These are phyloP conservation scores for Drosophila nigricruria DNA, from an alignment of 2,888 invertebrate species.

Conservation along the genomic window DNA sequence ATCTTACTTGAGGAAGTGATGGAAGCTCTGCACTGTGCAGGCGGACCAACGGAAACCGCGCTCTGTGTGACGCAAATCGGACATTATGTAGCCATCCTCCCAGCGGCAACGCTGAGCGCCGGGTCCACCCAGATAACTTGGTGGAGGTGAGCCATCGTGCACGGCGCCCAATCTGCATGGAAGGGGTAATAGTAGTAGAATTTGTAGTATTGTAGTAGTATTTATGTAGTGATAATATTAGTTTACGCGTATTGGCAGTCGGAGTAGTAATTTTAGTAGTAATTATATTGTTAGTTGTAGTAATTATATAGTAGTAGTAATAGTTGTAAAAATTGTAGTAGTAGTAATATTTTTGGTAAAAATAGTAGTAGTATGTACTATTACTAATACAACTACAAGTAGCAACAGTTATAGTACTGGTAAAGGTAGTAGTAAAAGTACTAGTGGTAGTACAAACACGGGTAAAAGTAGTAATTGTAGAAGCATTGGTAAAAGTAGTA, in stretches of 20 bases:
- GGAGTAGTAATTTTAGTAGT: neutral
- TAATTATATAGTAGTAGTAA: neutral
- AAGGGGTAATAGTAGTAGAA: neutral
- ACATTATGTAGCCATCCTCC: constrained; percentile 99
- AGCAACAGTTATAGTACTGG: too few species aligned
- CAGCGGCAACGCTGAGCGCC: constrained; percentile 97
- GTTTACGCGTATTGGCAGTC: too few species aligned
- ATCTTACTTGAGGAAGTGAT: constrained; percentile 95
- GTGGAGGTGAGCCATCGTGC: constrained; percentile 98
- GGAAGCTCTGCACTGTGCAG: constrained; percentile 96
- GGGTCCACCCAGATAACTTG: constrained; percentile 96
- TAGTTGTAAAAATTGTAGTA: neutral
- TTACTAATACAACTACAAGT: too few species aligned
- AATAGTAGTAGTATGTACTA: neutral
- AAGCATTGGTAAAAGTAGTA: neutral
- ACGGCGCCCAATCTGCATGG: constrained; percentile 94
- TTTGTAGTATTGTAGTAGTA: neutral
- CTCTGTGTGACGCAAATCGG: constrained; percentile 96
- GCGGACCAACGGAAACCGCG: constrained; percentile 97
- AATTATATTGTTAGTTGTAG: neutral
- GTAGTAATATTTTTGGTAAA: neutral
- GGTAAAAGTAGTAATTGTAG: too few species aligned
- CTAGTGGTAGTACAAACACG: too few species aligned
- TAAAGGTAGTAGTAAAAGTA: neutral
- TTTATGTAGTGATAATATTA: neutral